Percentiles rank a stretch among this genome's conserved stretches.
phyloP scores from a whole-genome alignment of 2,888 invertebrate species.

The Autographa gamma region DNA sequence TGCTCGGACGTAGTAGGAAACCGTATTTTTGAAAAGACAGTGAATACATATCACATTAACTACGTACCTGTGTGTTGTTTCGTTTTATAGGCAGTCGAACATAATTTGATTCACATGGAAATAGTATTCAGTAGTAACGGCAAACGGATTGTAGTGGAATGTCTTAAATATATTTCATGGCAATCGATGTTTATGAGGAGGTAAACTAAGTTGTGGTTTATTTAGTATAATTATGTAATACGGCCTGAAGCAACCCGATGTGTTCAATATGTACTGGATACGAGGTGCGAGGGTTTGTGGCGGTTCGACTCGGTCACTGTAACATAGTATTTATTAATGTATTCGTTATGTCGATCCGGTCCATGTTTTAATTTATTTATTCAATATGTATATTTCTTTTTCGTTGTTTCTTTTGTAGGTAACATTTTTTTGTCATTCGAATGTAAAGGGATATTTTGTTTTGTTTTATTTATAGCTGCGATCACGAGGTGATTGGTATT shows the following conservation, averaged over 20 bases:
- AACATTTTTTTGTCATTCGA: constrained; percentile 48
- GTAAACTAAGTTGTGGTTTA: constrained; percentile 6
- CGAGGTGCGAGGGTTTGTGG: constrained; percentile 15
- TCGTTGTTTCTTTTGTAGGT: constrained; percentile 54
- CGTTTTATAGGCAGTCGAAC: constrained; percentile 22
- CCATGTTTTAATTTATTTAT: constrained; percentile 49
- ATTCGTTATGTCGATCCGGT: constrained; percentile 47
- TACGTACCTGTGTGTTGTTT: constrained; percentile 57
- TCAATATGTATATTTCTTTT: constrained; percentile 44
- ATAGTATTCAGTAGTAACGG: constrained; percentile 43
- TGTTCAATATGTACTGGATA: constrained; percentile 41
- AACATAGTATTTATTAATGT: constrained; percentile 34
- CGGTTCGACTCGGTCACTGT: constrained; percentile 41
- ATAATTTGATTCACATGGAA: constrained; percentile 37
- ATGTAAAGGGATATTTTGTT: constrained; percentile 61
- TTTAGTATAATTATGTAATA: constrained; percentile 10
- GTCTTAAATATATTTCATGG: constrained; percentile 6
- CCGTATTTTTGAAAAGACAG: constrained; percentile 43
- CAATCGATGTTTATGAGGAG: background rate
- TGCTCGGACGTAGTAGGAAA: constrained; percentile 22
- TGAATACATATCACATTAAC: constrained; percentile 52
- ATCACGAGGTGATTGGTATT: constrained; percentile 73
- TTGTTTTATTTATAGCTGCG: constrained; percentile 64
- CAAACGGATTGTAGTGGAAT: constrained; percentile 40
- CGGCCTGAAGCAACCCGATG: constrained; percentile 22